Evolutionary conservation across 2,113 vertebrate genomes (phyloP), one percentile per base, ranked within the genome.

Genomic region (Micronycteris hirsuta): DNA sequence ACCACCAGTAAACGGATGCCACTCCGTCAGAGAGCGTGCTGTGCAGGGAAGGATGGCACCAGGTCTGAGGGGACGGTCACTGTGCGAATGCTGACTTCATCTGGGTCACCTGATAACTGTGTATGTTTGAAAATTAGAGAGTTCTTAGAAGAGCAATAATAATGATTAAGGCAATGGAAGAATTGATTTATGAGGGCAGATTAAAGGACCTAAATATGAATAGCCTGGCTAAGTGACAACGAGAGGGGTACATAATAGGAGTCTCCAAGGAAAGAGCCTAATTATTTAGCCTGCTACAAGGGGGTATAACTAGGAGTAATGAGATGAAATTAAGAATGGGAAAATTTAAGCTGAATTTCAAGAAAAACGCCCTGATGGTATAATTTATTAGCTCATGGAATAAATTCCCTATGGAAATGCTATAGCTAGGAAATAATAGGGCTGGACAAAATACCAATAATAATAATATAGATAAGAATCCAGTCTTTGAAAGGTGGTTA

Each of bases 181-280:
- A 96, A 91, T 0, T 97, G 97, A 98, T 97, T 98, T 96, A 95
- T 94, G 97, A 97, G 96, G 96, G 95, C 91, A 97, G 97, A 98
- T 97, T 97, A 97, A 96, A 97, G 93, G 90, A 95, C 89, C 80
- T 97, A 94, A 96, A 82, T 87, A 93, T 87, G 91, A 97, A 88
- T 95, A 94, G 95, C 36, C 61, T 95, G 78, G 91, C 84, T 94
- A 94, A 97, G 93, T 95, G 96, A 96, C 92, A 92, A 94, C 74
- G 82, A 92, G 88, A 96, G 78, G 78, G 90, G 93, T 86, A 95
- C 58, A 94, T 91, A 93, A 95, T 87, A 94, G 74, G 88, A 82
- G 67, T 91, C 96, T 96, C 96, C 5, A 87, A 96, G 96, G 95
- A 91, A 82, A 73, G 56, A 87, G 94, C 63, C 83, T 80, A 94